Base-by-base conservation (phyloP, 2,113 vertebrate genomes). In the Galbula dea region DNA sequence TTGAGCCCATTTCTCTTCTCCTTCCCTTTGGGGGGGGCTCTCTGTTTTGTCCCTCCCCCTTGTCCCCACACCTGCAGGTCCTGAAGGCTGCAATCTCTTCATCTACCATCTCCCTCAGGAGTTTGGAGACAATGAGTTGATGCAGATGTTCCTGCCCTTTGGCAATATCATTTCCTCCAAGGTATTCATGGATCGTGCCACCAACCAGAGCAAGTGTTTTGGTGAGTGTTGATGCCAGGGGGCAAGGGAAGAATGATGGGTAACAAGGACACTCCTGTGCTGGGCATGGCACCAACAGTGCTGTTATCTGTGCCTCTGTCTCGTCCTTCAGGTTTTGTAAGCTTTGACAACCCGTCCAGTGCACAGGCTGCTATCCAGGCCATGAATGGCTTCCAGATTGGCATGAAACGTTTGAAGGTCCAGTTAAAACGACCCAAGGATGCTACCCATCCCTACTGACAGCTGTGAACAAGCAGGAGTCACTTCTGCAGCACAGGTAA, bases 71-170 rank as follows among this genome's bases (percentile, higher is more conserved):
- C 81, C 88, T 96, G 68, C 98, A 99, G 99, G 99, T 96, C 99
- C 99, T 16, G 99, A 99, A 98, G 99, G 99, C 93, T 99, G 99
- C 98, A 99, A 99, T 98, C 98, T 99, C 96, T 99, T 99, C 98
- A 99, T 99, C 98, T 99, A 99, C 98, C 99, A 99, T 98, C 98
- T 99, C 98, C 99, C 99, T 90, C 99, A 99, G 97, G 99, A 99
- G 98, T 99, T 99, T 97, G 99, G 99, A 83, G 99, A 99, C 98
- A 99, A 98, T 37, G 99, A 99, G 97, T 98, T 99, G 98, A 99
- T 99, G 97, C 99, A 99, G 98, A 99, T 99, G 99, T 99, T 99
- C 96, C 98, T 99, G 95, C 99, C 99, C 79, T 99, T 99, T 62
- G 99, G 99, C 89, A 98, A 98, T 19, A 99, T 99, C 87, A 99